These are phyloP conservation scores for Leucoma salicis DNA, from an alignment of 2,888 invertebrate species.

Conservation along the genomic window DNA sequence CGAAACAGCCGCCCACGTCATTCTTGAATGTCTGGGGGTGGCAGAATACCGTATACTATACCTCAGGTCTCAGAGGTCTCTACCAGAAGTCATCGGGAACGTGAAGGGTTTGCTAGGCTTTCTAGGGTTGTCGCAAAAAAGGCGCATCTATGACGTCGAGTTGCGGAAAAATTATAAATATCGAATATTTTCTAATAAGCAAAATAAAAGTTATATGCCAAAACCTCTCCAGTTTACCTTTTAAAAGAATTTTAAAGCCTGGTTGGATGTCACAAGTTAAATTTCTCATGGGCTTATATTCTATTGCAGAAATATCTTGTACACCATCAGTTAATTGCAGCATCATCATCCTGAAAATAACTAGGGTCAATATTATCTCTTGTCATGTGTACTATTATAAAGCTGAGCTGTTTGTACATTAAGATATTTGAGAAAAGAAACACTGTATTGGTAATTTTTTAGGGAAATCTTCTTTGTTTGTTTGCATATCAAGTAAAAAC, in stretches of 20 bases:
- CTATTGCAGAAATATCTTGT: conserved; percentile 86
- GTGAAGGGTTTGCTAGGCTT: too few relatives aligned
- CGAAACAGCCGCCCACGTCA: too few relatives aligned
- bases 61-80: too few relatives aligned
- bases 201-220: background rate
- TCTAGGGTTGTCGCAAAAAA: too few relatives aligned
- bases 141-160: too few relatives aligned
- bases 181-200: background rate
- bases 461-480: too few relatives aligned
- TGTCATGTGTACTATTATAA: background rate
- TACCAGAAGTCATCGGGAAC: too few relatives aligned
- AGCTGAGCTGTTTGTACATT: background rate
- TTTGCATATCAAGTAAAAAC: too few relatives aligned
- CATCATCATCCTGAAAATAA: conserved; percentile 84
- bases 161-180: too few relatives aligned
- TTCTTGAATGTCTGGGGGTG: too few relatives aligned
- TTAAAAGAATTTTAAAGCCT: conserved; percentile 84
- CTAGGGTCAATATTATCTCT: background rate
- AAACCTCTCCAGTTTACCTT: conserved; percentile 49
- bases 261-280: conserved; percentile 82
- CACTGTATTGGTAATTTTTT: too few relatives aligned
- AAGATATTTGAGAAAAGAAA: background rate
- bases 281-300: conserved; percentile 84
- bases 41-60: too few relatives aligned
- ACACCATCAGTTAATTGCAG: conserved; percentile 88